These are phyloP conservation scores for Pardalotus punctatus DNA, from an alignment of 2,113 vertebrate genomes.

Conservation along the genomic window DNA sequence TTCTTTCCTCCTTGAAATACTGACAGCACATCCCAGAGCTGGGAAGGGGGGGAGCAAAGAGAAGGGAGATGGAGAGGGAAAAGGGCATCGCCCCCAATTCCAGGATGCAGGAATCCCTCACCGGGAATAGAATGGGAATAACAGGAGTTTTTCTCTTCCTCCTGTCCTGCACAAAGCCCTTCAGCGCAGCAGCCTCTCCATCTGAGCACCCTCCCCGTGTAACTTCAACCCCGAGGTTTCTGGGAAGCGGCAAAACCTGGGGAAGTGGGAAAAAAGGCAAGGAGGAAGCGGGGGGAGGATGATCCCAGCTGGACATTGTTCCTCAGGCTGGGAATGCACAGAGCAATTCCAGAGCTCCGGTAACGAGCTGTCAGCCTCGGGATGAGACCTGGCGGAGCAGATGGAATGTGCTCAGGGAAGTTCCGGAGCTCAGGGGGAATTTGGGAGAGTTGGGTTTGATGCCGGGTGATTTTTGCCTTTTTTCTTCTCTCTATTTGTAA, in stretches of 20 bases:
- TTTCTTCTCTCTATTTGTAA: too few species aligned
- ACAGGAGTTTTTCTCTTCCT: neutral
- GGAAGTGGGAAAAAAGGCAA: neutral
- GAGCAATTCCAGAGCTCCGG: neutral
- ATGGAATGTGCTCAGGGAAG: neutral
- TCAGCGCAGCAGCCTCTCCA: neutral
- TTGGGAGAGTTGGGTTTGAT: neutral
- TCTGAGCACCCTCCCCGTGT: neutral
- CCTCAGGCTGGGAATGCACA: neutral
- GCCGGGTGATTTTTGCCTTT: too few species aligned
- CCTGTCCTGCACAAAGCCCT: neutral
- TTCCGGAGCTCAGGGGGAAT: neutral
- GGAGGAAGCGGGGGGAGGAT: neutral
- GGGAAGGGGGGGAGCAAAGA: neutral
- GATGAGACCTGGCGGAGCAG: neutral
- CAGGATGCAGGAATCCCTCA: neutral
- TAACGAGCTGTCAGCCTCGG: neutral
- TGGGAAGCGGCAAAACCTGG: neutral
- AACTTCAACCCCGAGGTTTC: neutral
- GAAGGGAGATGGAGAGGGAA: neutral
- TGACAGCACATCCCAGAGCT: neutral
- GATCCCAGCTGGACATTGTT: neutral
- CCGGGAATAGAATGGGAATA: accelerated
- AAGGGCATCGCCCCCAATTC: neutral
- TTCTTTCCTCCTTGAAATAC: neutral